Conservation (phyloP, 2,113 vertebrate genomes). For the Engystomops pustulosus region DNA sequence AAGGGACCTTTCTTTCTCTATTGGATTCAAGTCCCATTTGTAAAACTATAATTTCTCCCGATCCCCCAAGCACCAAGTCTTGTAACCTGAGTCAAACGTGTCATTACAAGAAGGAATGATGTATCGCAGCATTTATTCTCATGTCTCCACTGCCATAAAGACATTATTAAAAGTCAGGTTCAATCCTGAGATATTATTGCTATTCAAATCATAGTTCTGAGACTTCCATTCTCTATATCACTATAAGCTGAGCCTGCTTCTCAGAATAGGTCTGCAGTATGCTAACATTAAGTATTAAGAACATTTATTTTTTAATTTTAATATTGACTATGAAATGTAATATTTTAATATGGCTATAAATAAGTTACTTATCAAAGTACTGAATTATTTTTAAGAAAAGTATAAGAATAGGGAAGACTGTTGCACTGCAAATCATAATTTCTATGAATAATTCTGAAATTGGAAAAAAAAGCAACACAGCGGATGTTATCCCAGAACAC, state of each 20-base stretch:
- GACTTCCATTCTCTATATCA: conserved; percentile 18
- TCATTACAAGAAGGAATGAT: conserved; percentile 23
- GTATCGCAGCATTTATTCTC: conserved; percentile 29
- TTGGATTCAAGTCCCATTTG: conserved; percentile 53
- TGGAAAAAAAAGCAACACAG: too few relatives aligned
- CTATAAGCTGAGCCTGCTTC: neutral
- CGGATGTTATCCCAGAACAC: too few relatives aligned
- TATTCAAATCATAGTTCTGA: conserved; percentile 36
- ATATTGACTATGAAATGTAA: too few relatives aligned
- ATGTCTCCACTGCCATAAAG: conserved; percentile 45
- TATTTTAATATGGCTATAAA: too few relatives aligned
- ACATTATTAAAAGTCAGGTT: conserved; percentile 41
- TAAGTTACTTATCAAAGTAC: too few relatives aligned
- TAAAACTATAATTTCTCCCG: conserved; percentile 51
- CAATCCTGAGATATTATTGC: conserved; percentile 13
- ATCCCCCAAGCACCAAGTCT: conserved; percentile 41
- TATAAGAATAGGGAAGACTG: too few relatives aligned
- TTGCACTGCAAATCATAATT: too few relatives aligned
- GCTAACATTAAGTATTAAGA: neutral
- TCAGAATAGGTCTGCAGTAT: neutral
- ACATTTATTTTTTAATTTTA: too few relatives aligned
- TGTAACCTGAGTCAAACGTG: conserved; percentile 50
- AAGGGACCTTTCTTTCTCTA: conserved; percentile 36
- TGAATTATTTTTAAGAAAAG: too few relatives aligned
- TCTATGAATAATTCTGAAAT: too few relatives aligned